A percentile compares a stretch with the other conserved stretches of the same genome.
These are phyloP conservation scores for Aricia artaxerxes DNA, from an alignment of 2,888 invertebrate genomes.

Conservation along the genomic window DNA sequence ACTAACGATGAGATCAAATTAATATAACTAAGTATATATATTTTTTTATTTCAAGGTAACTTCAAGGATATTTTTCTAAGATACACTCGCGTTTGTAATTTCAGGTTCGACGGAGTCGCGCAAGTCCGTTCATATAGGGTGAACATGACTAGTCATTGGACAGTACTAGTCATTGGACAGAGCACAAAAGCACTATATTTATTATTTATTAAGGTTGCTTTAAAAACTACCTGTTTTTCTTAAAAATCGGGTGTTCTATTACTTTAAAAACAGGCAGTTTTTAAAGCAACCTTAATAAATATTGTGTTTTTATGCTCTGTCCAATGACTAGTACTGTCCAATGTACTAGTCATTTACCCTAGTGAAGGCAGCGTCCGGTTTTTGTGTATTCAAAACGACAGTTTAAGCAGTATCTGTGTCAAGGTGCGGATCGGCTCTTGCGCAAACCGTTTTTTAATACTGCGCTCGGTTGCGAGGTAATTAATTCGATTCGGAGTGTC, in stretches of 20 bases:
- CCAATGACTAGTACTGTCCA: no score
- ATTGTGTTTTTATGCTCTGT: no score
- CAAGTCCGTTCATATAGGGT: conserved; percentile 46
- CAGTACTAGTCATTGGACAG: no score
- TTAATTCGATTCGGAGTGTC: conserved; percentile 78
- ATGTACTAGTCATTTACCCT: no score
- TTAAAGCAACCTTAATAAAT: no score
- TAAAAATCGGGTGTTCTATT: no score
- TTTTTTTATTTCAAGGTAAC: no score
- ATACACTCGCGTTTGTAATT: background rate
- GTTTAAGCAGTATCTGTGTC: conserved; percentile 75
- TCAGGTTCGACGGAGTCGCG: conserved; percentile 5
- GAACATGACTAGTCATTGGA: no score
- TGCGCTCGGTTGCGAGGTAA: conserved; percentile 77
- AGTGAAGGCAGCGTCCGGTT: conserved; percentile 76
- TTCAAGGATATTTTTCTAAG: background rate
- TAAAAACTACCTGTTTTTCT: no score
- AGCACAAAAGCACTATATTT: no score
- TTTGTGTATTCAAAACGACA: conserved; percentile 80
- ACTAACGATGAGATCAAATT: background rate
- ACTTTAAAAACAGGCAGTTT: no score
- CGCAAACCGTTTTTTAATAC: conserved; percentile 78
- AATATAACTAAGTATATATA: background rate
- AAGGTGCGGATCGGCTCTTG: conserved; percentile 78
- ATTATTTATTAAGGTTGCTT: no score